These are phyloP conservation scores for Yoshiicerus persimilis DNA, from an alignment of 1,140 invertebrate genomes.

Conservation along the genomic window DNA sequence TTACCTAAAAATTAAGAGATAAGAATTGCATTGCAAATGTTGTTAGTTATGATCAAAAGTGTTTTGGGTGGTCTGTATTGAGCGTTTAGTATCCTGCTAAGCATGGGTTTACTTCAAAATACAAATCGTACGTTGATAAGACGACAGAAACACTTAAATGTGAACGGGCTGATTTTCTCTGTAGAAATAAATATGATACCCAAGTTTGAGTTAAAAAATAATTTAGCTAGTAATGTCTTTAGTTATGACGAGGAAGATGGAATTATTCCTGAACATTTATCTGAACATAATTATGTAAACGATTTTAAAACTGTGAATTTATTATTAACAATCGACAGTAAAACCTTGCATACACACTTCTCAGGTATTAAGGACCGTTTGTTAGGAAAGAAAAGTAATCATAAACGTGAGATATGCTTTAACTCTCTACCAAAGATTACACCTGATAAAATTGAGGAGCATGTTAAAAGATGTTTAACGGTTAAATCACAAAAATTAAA, in stretches of 20 bases:
- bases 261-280: neutral
- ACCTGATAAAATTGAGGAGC: neutral
- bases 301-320: neutral
- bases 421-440: slow-evolving; percentile 21
- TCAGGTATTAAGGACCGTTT: neutral
- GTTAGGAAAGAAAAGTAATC: neutral
- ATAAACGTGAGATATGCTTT: neutral
- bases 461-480: neutral
- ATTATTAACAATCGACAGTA: neutral
- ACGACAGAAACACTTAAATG: too few relatives aligned
- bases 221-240: neutral
- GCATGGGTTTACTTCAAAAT: too few relatives aligned
- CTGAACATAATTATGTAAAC: neutral
- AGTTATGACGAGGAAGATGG: neutral
- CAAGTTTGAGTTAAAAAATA: too few relatives aligned
- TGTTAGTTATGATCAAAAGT: too few relatives aligned
- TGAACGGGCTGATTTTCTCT: too few relatives aligned
- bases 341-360: neutral
- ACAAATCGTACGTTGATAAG: too few relatives aligned
- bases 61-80: too few relatives aligned
- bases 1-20: too few relatives aligned
- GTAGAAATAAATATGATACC: too few relatives aligned
- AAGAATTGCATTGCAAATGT: too few relatives aligned
- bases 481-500: neutral
- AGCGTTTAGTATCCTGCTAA: too few relatives aligned